These are phyloP conservation scores for Lagopus leucura DNA, from an alignment of 2,113 vertebrate species.

Conservation along the genomic window DNA sequence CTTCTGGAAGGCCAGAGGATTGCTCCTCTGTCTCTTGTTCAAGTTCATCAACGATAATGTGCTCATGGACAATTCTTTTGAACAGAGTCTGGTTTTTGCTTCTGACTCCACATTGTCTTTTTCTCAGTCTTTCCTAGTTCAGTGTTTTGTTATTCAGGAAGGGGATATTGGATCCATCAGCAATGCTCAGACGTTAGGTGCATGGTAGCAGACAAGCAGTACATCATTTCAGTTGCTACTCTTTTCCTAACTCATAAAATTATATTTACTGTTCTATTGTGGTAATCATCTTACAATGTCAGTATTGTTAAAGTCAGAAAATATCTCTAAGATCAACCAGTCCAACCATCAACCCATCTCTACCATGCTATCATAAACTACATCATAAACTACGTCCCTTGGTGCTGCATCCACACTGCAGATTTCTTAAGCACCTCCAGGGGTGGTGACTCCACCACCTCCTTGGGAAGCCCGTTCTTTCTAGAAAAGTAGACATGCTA, in stretches of 20 bases:
- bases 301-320: too few relatives aligned
- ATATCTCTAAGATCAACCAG: too few relatives aligned
- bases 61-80: neutral
- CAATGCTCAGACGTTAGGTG: neutral
- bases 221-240: neutral
- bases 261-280: neutral
- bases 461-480: neutral
- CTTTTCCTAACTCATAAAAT: neutral
- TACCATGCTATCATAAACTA: too few relatives aligned
- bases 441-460: too few relatives aligned
- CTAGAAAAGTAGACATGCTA: neutral
- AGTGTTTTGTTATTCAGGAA: neutral
- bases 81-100: neutral
- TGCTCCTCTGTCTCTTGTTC: neutral
- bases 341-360: too few relatives aligned
- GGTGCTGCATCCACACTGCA: too few relatives aligned
- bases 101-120: neutral
- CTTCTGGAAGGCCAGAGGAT: neutral
- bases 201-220: neutral
- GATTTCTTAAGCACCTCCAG: too few relatives aligned
- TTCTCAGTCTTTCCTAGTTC: neutral
- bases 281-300: neutral
- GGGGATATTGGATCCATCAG: neutral
- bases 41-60: rapidly evolving
- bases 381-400: too few relatives aligned